A percentile compares a stretch with the other conserved stretches of the same genome.
These are phyloP conservation scores for Cryptocephalus primarius DNA, from an alignment of 2,888 invertebrate genomes.

Conservation along the genomic window DNA sequence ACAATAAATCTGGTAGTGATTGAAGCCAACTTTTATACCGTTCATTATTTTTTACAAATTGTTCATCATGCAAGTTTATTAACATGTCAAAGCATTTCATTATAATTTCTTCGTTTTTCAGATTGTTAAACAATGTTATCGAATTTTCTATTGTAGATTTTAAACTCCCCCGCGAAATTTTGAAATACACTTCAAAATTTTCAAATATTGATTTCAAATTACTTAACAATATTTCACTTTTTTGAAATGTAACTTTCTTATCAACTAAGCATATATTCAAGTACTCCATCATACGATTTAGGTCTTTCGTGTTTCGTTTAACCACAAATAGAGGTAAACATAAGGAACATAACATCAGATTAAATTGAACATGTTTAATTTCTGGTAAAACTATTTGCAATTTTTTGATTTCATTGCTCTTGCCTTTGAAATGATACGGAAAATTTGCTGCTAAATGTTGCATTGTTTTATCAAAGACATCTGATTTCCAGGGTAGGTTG, in stretches of 20 bases:
- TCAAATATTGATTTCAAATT: too few relatives aligned
- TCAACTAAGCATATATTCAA: constrained; percentile 17
- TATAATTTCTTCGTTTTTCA: not conserved
- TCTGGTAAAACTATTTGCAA: too few relatives aligned
- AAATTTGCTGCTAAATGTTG: too few relatives aligned
- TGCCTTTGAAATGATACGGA: too few relatives aligned
- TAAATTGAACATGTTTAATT: too few relatives aligned
- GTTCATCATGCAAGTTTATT: not conserved
- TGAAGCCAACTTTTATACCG: not conserved
- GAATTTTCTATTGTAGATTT: not conserved
- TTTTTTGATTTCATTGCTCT: too few relatives aligned
- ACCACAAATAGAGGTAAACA: constrained; percentile 17
- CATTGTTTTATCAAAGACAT: too few relatives aligned
- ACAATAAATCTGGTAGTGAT: not conserved
- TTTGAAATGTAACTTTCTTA: too few relatives aligned
- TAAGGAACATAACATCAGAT: constrained; percentile 4
- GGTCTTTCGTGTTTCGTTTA: constrained; percentile 13
- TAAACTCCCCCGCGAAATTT: not conserved
- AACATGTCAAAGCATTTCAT: not conserved
- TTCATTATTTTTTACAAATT: not conserved
- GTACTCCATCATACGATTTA: constrained; percentile 16
- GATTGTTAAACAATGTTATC: not conserved
- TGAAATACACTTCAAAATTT: not conserved
- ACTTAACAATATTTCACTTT: too few relatives aligned
- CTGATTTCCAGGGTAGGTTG: too few relatives aligned